Evolutionary conservation across 2,797 vertebrate genomes (phyloP).

Genomic region (Eupleurogrammus muticus): DNA sequence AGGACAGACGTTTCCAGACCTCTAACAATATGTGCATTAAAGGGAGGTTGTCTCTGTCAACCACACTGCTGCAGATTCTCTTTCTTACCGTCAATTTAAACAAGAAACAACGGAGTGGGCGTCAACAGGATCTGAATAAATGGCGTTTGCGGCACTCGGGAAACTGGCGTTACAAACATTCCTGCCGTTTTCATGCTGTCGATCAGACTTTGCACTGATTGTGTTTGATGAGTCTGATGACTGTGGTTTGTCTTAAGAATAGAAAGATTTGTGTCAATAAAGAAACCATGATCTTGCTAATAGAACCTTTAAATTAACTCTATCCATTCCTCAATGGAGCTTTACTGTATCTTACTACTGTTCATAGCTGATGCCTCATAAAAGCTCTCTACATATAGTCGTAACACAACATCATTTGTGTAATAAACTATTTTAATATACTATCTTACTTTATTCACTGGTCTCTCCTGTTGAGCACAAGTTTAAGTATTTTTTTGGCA

Average conservation of each 20-base stretch:
- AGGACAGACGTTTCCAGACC: background rate
- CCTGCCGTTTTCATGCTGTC: background rate
- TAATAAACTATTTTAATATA: too few relatives aligned
- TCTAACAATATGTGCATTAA: background rate
- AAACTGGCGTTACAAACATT: background rate
- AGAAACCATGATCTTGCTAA: slow-evolving; percentile 44
- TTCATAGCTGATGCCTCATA: too few relatives aligned
- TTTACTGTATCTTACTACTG: too few relatives aligned
- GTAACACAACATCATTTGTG: too few relatives aligned
- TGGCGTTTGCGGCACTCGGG: slow-evolving; percentile 13
- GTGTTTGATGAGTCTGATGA: slow-evolving; percentile 16
- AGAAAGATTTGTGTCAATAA: too few relatives aligned
- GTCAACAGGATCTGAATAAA: slow-evolving; percentile 24
- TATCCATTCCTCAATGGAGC: slow-evolving; percentile 19
- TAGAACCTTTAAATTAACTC: slow-evolving; percentile 16
- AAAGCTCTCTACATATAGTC: too few relatives aligned
- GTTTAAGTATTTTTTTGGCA: slow-evolving; percentile 13
- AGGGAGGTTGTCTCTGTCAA: background rate
- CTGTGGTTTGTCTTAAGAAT: too few relatives aligned
- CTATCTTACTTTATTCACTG: too few relatives aligned
- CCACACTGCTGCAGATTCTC: too few relatives aligned
- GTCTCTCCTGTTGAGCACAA: background rate
- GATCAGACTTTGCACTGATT: slow-evolving; percentile 22
- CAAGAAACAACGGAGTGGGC: background rate
- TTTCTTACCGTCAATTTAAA: background rate